Conservation (phyloP, 2,113 vertebrate species). For the Dromas ardeola region DNA sequence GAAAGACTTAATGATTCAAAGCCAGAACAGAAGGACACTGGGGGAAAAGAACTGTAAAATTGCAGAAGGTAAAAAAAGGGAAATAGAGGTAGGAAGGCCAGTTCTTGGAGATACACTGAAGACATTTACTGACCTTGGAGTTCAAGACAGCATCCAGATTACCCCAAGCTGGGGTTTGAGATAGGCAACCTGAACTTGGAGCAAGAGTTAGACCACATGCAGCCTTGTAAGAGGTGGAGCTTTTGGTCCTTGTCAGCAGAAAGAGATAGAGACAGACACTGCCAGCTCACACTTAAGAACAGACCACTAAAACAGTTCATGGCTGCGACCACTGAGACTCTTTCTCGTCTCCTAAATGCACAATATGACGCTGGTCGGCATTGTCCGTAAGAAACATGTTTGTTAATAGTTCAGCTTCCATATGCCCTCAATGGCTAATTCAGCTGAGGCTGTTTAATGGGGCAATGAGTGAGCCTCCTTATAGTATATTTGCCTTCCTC, state of each 20-base stretch:
- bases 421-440: not conserved
- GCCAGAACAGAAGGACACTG: fast-evolving
- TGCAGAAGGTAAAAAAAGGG: not conserved
- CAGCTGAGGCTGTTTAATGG: not conserved
- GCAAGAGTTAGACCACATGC: not conserved
- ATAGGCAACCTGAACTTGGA: not conserved
- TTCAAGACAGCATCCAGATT: not conserved
- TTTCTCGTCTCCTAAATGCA: not conserved
- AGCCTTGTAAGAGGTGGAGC: not conserved
- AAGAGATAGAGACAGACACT: not conserved
- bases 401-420: not conserved
- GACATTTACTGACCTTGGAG: not conserved
- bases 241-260: not conserved
- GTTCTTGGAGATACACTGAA: not conserved
- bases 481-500: not conserved
- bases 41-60: not conserved
- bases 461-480: not conserved
- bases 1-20: not conserved
- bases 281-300: too few species aligned
- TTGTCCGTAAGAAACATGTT: fast-evolving
- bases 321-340: too few species aligned
- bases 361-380: not conserved
- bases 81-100: not conserved
- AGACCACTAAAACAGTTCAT: not conserved
- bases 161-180: too few species aligned